phyloP scores from a whole-genome alignment of 2,113 vertebrate genomes.

The Aleadryas rufinucha region DNA sequence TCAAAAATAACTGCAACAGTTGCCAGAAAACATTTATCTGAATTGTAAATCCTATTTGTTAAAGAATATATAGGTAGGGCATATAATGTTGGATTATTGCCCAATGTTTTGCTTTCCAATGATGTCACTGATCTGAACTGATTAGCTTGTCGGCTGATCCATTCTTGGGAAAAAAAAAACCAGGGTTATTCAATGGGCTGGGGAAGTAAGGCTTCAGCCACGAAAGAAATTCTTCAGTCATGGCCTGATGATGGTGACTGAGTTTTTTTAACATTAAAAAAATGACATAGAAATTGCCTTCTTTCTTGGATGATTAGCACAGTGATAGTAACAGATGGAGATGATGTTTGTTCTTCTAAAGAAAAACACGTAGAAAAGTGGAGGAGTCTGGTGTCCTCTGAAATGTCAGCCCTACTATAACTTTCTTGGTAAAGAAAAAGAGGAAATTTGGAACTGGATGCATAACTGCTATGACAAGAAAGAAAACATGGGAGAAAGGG shows the following conservation, averaged over 20 bases:
- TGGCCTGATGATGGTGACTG: not conserved
- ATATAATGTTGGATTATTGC: not conserved
- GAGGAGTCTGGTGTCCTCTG: not conserved
- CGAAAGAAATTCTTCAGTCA: not conserved
- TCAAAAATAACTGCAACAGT: not conserved
- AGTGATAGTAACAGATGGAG: not conserved
- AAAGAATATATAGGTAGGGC: not conserved
- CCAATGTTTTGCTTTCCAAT: not conserved
- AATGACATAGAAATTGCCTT: not conserved
- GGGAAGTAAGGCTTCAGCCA: not conserved
- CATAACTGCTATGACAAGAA: not conserved
- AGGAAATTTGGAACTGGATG: not conserved
- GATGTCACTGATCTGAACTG: not conserved
- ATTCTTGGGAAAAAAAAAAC: not conserved
- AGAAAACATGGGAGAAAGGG: fast-evolving
- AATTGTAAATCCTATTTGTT: not conserved
- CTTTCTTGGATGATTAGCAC: not conserved
- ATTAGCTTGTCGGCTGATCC: not conserved
- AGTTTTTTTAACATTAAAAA: not conserved
- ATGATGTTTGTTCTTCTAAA: not conserved
- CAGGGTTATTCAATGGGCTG: not conserved
- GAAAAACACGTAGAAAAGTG: not conserved
- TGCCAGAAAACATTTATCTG: not conserved
- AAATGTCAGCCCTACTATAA: not conserved
- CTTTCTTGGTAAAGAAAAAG: not conserved